Base-by-base conservation (phyloP, 2,888 invertebrate species). In the Coenonympha arcania region DNA sequence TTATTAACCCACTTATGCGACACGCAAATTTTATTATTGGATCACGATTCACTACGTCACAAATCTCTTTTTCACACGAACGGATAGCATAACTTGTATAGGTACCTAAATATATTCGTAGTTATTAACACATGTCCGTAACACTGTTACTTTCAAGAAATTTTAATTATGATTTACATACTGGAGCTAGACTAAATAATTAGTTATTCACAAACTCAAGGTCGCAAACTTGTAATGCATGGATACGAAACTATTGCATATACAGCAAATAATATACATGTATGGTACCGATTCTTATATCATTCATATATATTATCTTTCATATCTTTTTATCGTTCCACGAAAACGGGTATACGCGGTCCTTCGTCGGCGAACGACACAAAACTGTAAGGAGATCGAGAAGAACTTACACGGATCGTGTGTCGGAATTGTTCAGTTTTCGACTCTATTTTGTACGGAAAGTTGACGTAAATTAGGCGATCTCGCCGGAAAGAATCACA, bases 401-500 rank as follows among this genome's bases (percentile, higher is more conserved):
- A 31, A 43, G 37, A 49, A 26, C 11, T 24, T 18, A 3, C 16
- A 24, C 39, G 40, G 50, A 50, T 20, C 31, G 47, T 48, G 48
- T 36, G 37, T 16, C 28, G 9, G 26, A 15, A 28, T 31, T 44
- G 31, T 41, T 48, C 51, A 22, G 43, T 48, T 50, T 36, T 48
- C 44, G 40, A 51, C 53, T 46, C 37, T 47, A 45, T 39, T 22
- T 15, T 54, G 46, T 39, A 20, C 36, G 40, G 51, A 43, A 34
- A 43, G 43, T 34, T 51, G 44, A 33, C 43, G 48, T 30, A 45
- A 44, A 47, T 41, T 30, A 37, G 24, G 28, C 50, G 48, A 44
- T 45, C 31, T 36, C 20, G 13, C 33, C 42, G 51, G 48, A 50
- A 43, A 51, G 22, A 6, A 22, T 44, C 30, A 54, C 33, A 51